Percentiles rank a stretch among this genome's conserved stretches.
phyloP scores from a whole-genome alignment of 2,113 vertebrate species.

The Gnathonemus longibarbis region DNA sequence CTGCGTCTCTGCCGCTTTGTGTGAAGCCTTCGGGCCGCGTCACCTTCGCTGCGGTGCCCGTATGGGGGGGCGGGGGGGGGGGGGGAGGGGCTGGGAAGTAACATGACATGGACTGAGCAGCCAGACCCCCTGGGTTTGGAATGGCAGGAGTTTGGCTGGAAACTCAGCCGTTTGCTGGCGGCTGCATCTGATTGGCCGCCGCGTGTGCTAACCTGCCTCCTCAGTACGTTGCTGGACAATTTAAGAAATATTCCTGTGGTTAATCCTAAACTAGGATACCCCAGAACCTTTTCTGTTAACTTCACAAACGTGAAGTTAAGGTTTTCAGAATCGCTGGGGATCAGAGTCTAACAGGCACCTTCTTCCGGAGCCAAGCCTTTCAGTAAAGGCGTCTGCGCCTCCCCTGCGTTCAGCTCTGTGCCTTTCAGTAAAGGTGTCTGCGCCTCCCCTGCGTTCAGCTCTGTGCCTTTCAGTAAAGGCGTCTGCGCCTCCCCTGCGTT shows the following conservation, averaged over 20 bases:
- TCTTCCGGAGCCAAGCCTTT: neutral
- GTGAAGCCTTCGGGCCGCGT: neutral
- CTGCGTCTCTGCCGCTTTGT: neutral
- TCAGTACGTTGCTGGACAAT: neutral
- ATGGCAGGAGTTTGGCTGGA: neutral
- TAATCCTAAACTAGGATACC: neutral
- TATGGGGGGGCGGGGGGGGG: neutral
- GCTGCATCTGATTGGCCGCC: neutral
- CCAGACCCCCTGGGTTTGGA: neutral
- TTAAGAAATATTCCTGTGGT: neutral
- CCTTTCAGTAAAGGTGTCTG: too few species aligned
- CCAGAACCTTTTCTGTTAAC: neutral
- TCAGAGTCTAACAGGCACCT: neutral
- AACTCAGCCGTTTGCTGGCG: neutral
- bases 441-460: slow-evolving; percentile 23
- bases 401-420: slow-evolving; percentile 26
- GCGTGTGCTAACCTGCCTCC: neutral
- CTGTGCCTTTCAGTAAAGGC: neutral
- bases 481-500: too few species aligned
- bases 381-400: neutral
- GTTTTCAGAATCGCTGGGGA: neutral
- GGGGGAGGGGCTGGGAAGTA: neutral
- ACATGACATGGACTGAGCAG: neutral
- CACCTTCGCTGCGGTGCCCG: neutral
- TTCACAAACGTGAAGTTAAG: neutral